Evolutionary conservation across 2,113 vertebrate species (phyloP).

Genomic region (Terrapene triunguis): DNA sequence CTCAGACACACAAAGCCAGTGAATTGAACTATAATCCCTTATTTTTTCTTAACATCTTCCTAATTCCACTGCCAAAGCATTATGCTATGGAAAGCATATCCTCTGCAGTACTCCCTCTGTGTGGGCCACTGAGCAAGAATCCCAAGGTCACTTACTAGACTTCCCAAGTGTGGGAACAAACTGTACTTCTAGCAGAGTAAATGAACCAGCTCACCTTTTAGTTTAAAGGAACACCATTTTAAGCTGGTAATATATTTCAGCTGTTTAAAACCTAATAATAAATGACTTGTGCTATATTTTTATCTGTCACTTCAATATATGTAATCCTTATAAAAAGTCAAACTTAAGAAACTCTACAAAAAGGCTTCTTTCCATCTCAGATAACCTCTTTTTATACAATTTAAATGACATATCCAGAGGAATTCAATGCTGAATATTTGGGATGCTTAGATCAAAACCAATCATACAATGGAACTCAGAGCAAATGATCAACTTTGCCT

Average conservation of each 20-base stretch:
- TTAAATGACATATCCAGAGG: constrained; percentile 21
- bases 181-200: neutral
- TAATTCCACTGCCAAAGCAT: neutral
- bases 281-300: too few relatives aligned
- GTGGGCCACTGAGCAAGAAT: neutral
- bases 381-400: constrained; percentile 34
- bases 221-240: neutral
- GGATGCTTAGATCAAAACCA: constrained; percentile 20
- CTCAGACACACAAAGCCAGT: neutral
- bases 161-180: neutral
- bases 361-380: constrained; percentile 6
- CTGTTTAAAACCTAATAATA: constrained; percentile 36
- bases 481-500: neutral
- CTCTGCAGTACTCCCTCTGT: neutral
- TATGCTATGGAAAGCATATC: accelerated
- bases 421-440: neutral
- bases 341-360: constrained; percentile 38
- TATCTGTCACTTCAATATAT: constrained; percentile 11
- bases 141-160: neutral
- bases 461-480: constrained; percentile 20
- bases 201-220: neutral
- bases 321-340: constrained; percentile 33
- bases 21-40: neutral
- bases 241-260: neutral
- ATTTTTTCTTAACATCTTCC: neutral